Percentiles rank a stretch among this genome's conserved stretches.
phyloP scores from a whole-genome alignment of 2,797 vertebrate species.

The Agapornis canus region DNA sequence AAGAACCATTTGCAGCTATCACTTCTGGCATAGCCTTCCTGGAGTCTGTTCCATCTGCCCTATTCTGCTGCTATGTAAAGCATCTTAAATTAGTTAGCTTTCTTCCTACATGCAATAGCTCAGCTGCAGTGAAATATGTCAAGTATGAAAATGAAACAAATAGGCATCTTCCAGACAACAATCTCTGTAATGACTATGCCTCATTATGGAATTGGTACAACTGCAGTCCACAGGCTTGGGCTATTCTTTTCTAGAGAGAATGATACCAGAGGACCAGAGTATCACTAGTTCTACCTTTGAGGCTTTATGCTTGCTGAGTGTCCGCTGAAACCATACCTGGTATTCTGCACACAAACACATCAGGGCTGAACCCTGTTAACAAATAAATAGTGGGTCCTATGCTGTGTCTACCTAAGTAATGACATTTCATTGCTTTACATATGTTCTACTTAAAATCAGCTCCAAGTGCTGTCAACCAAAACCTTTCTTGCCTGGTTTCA shows the following conservation, averaged over 20 bases:
- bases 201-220: neutral
- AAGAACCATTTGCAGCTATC: neutral
- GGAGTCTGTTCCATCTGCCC: neutral
- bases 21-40: neutral
- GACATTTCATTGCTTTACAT: neutral
- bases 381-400: neutral
- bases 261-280: neutral
- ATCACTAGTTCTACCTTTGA: neutral
- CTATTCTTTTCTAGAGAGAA: neutral
- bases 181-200: neutral
- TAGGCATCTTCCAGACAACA: neutral
- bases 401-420: neutral
- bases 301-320: neutral
- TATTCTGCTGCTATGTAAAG: neutral
- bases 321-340: neutral
- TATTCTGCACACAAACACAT: neutral
- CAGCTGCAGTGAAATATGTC: neutral
- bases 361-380: neutral
- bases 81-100: neutral
- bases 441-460: neutral
- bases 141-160: neutral
- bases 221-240: neutral
- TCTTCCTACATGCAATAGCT: neutral
- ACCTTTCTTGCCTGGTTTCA: constrained; percentile 18
- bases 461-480: neutral